Percentiles rank a stretch among this genome's conserved stretches.
phyloP scores from a whole-genome alignment of 2,113 vertebrate genomes.

The Rhinoptilus africanus region DNA sequence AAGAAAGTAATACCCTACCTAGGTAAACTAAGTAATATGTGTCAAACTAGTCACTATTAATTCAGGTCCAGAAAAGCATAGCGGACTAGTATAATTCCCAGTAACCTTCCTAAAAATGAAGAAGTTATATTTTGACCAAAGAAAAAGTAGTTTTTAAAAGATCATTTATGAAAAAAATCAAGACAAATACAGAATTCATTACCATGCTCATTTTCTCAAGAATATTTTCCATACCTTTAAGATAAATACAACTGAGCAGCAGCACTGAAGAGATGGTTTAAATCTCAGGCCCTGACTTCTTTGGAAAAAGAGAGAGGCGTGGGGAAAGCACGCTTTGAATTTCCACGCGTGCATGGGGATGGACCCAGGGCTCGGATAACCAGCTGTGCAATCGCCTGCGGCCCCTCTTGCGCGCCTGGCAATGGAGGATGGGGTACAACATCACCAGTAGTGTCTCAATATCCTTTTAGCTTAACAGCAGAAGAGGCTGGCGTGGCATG shows the following conservation, averaged over 20 bases:
- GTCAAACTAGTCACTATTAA: conserved; percentile 64
- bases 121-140: background rate
- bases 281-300: background rate
- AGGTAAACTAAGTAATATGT: conserved; percentile 65
- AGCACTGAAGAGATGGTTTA: background rate
- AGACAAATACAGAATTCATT: background rate
- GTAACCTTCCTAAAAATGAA: background rate
- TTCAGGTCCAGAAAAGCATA: background rate
- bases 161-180: background rate
- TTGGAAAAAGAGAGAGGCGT: background rate
- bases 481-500: fast-evolving
- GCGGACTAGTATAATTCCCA: background rate
- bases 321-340: background rate
- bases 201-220: background rate
- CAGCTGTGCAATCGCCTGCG: fast-evolving
- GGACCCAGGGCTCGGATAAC: background rate
- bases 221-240: background rate
- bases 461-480: background rate
- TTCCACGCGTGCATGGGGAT: fast-evolving
- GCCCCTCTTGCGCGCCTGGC: background rate
- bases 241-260: background rate
- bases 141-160: background rate
- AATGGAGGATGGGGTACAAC: fast-evolving
- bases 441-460: fast-evolving
- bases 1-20: conserved; percentile 70